A percentile compares a stretch with the other conserved stretches of the same genome.
Evolutionary conservation across 2,797 vertebrate species (phyloP).

Genomic region (Nyctalus aviator): DNA sequence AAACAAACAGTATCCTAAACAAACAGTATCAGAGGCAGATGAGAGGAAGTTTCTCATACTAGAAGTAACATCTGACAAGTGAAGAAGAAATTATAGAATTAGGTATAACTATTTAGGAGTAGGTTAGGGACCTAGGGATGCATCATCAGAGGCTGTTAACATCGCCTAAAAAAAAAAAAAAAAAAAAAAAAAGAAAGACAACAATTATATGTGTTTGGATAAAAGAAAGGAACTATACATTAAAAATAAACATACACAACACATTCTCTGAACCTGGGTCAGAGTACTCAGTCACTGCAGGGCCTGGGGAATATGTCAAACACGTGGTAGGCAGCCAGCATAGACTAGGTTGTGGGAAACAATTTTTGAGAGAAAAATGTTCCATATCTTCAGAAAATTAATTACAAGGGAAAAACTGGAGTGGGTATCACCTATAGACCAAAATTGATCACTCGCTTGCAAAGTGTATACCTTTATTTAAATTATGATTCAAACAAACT

Average conservation of each 20-base stretch:
- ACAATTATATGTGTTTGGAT: background rate
- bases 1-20: background rate
- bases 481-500: conserved; percentile 14
- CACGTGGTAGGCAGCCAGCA: background rate
- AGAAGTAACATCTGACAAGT: background rate
- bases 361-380: conserved; percentile 19
- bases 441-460: background rate
- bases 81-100: conserved; percentile 4
- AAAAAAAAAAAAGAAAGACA: background rate
- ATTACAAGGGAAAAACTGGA: background rate
- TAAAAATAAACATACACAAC: background rate
- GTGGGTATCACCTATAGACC: background rate
- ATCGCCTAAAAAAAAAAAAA: background rate
- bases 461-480: background rate
- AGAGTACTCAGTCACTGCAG: background rate
- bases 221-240: background rate
- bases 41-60: background rate
- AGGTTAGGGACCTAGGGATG: background rate
- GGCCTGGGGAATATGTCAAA: background rate
- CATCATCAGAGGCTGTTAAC: background rate
- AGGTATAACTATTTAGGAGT: background rate
- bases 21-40: background rate
- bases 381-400: background rate
- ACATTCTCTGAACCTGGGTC: background rate
- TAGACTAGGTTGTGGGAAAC: background rate